These are phyloP conservation scores for Prietella phreatophila DNA, from an alignment of 2,113 vertebrate genomes.

Conservation along the genomic window DNA sequence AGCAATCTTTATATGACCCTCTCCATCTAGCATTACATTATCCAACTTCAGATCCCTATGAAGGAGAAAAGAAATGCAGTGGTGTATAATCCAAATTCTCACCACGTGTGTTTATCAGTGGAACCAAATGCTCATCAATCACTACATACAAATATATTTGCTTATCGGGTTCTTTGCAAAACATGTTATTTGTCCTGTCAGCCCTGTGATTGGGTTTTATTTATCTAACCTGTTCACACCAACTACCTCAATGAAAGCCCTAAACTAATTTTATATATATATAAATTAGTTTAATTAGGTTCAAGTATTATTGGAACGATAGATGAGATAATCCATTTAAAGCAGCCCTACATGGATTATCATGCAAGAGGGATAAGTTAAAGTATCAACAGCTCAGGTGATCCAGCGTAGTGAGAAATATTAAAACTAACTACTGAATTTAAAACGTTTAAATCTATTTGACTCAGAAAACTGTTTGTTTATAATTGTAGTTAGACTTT, in stretches of 20 bases:
- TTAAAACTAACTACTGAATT: neutral
- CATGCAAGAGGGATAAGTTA: neutral
- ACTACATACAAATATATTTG: neutral
- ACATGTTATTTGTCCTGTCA: neutral
- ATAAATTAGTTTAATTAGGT: neutral
- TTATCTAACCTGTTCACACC: neutral
- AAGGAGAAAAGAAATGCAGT: neutral
- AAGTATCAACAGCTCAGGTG: neutral
- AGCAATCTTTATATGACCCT: constrained; percentile 95
- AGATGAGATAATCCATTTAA: neutral
- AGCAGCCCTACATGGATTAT: neutral
- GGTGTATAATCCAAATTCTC: neutral
- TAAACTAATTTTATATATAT: too few species aligned
- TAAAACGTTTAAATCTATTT: neutral
- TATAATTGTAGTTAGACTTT: neutral
- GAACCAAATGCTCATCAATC: neutral
- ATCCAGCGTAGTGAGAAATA: neutral
- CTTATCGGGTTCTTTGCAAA: neutral
- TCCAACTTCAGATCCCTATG: constrained; percentile 94
- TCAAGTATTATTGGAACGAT: too few species aligned
- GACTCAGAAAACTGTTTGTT: neutral
- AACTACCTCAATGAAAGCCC: neutral
- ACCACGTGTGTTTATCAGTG: neutral
- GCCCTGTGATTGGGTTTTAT: neutral
- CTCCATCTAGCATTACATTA: constrained; percentile 92